Evolutionary conservation across 2,113 vertebrate genomes (phyloP), one percentile per base, ranked within the genome.

Genomic region (Microtus pennsylvanicus): DNA sequence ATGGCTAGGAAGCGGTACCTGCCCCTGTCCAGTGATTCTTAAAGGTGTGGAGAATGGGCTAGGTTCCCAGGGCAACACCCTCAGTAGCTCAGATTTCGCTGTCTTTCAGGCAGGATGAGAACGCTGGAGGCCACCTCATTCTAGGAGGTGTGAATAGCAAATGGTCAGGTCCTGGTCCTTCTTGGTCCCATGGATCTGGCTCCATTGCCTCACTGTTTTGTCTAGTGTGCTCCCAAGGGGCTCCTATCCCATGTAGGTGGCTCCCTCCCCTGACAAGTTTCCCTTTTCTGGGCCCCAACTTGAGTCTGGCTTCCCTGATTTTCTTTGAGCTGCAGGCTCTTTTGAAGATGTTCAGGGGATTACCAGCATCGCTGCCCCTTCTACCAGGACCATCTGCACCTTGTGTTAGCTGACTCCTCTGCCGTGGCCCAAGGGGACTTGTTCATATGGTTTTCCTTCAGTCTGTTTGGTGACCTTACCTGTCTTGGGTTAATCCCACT

Each of bases 121-220:
- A 45, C 17, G 2, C 28, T 17, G 12, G 42, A 17, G 26, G 35
- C n/a, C 9, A 10, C 8, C 17, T 16, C 26, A 24, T 24, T 63
- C 17, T 11, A n/a, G 3, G 1, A 3, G 8, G 67, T 12, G 19
- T 30, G 13, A 14, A 0, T 2, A 13, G 8, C 0, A 0, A 22
- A 13, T n/a, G 16, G 42, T 21, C 26, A 7, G 50, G 30, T 33
- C 16, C 30, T 69, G 67, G 63, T 2, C 35, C 30, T 4, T 19
- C 35, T 26, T 30, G 75, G 28, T 8, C 45, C 11, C 17, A 58
- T 81, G 35, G n/a, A 3, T 42, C 24, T 33, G 33, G n/a, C 38
- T 50, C 75, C 55, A 50, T 35, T 3, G 33, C 21, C 12, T 63
- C n/a, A 42, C 6, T 10, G 10, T 47, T 45, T 58, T 58, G 58